Evolutionary conservation across 2,888 invertebrate species (phyloP), one percentile per base, ranked within the genome.

Genomic region (Strigamia maritima): DNA sequence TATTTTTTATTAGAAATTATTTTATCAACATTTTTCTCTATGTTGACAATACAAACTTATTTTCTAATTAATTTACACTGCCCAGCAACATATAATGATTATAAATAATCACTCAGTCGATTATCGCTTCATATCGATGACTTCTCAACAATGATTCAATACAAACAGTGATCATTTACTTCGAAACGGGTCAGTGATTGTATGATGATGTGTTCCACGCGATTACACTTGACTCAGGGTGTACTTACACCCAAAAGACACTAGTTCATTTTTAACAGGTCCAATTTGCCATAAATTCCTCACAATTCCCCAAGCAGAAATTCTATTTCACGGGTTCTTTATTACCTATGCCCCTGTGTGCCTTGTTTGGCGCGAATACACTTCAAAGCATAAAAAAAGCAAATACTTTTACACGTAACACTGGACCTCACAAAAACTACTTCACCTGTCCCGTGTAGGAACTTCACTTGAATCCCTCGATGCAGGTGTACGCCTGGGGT

Each of bases 271-370:
- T 70, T 28, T 28, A 70, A 70, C 70, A 70, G 28, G 70, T 26
- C 70, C 70, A 70, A 70, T 70, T 70, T 70, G 28, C 70, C 70
- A 70, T 28, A 28, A 70, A 70, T 70, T 70, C 70, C 70, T 70
- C 70, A 7, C 70, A 70, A 14, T 28, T 28, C 70, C 70, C 70
- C 70, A 70, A 70, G 14, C 70, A 70, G 70, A 70, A 70, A 26
- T 70, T 26, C n/a, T 28, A 70, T 70, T 70, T 70, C 70, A 70
- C 70, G 70, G 70, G 70, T 70, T 70, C 70, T 28, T 70, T 70
- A 28, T 7, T 26, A 70, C 26, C 2, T 70, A 70, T 26, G 70
- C 70, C 70, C 70, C 70, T 28, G n/a, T n/a, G 26, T 26, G 54
- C 54, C 54, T 54, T 54, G 54, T 54, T 26, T 70, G 70, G 28